phyloP scores from a whole-genome alignment of 2,797 vertebrate species.

The Urophycis tenuis region DNA sequence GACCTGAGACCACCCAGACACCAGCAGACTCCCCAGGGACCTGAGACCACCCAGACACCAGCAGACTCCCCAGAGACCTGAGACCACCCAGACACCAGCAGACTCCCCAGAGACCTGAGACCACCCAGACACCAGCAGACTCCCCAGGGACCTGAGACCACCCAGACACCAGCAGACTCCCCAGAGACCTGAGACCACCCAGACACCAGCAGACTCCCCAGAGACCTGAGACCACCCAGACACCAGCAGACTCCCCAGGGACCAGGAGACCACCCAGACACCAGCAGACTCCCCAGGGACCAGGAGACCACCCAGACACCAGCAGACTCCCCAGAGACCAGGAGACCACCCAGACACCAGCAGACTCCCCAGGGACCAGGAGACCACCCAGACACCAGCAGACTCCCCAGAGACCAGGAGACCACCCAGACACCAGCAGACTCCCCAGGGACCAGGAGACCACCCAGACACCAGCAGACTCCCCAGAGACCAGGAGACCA shows the following conservation, averaged over 20 bases:
- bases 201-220: not conserved
- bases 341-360: not conserved
- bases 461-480: not conserved
- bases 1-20: not conserved
- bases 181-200: not conserved
- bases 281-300: not conserved
- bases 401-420: conserved; percentile 72
- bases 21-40: not conserved
- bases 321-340: not conserved
- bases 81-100: not conserved
- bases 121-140: not conserved
- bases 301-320: too few species aligned
- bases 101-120: conserved; percentile 83
- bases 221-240: not conserved
- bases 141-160: too few species aligned
- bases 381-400: not conserved
- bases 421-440: not conserved
- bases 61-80: too few species aligned
- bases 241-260: too few species aligned
- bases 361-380: too few species aligned
- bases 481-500: not conserved
- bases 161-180: not conserved
- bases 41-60: not conserved
- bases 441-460: too few species aligned
- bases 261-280: too few species aligned